phyloP scores from a whole-genome alignment of 2,797 vertebrate species.

The Moxostoma hubbsi region DNA sequence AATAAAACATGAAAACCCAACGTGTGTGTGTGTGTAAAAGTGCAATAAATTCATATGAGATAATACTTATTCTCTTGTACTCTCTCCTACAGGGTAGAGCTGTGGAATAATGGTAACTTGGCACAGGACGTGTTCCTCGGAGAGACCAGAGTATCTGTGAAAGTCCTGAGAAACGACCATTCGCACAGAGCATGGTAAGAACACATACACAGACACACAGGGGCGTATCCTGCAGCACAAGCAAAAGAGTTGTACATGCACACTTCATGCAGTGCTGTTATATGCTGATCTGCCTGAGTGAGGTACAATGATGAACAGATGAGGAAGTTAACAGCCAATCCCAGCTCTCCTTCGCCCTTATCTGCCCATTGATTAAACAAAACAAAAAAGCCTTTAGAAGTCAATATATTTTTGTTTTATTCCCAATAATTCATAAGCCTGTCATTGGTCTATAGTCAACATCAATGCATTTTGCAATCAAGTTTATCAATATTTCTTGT shows the following conservation, averaged over 20 bases:
- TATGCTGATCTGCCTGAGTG: slow-evolving; percentile 20
- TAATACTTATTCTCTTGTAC: slow-evolving; percentile 53
- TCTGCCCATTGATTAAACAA: slow-evolving; percentile 39
- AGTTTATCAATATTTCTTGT: no score
- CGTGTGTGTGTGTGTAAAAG: slow-evolving; percentile 9
- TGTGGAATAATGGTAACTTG: slow-evolving; percentile 97
- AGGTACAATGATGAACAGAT: slow-evolving; percentile 54
- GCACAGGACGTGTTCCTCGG: slow-evolving; percentile 95
- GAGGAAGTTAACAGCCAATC: slow-evolving; percentile 54
- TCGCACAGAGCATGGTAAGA: slow-evolving; percentile 93
- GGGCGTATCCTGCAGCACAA: not conserved
- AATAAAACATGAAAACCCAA: no score
- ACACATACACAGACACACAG: slow-evolving; percentile 29
- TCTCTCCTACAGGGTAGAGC: slow-evolving; percentile 86
- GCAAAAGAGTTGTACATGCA: not conserved
- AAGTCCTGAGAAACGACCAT: slow-evolving; percentile 86
- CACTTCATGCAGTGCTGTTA: not conserved
- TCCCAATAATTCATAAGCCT: no score
- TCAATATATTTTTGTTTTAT: no score
- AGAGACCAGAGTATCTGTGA: slow-evolving; percentile 93
- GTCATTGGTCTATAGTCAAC: no score
- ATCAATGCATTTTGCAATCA: no score
- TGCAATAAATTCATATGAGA: not conserved
- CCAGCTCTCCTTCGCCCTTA: slow-evolving; percentile 22
- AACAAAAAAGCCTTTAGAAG: not conserved